phyloP scores from a whole-genome alignment of 1,140 invertebrate species.

The Tetranychus urticae region DNA sequence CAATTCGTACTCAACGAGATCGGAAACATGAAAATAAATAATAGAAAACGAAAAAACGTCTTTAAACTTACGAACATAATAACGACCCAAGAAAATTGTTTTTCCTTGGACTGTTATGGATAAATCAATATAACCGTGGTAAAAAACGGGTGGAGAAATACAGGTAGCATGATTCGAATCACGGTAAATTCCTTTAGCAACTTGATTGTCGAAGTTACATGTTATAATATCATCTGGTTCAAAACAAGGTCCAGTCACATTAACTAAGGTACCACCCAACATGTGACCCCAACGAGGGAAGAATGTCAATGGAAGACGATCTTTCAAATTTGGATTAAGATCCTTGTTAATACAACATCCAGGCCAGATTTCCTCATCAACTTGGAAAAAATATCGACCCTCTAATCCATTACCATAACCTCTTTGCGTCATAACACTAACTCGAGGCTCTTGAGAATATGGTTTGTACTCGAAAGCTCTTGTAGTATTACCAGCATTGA shows the following conservation, averaged over 20 bases:
- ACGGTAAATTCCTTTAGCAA: conserved; percentile 16
- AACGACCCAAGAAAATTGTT: conserved; percentile 69
- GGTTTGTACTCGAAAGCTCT: conserved; percentile 65
- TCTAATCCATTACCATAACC: conserved; percentile 67
- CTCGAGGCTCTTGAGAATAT: conserved; percentile 60
- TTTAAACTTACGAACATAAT: conserved; percentile 49
- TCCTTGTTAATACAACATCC: conserved; percentile 42
- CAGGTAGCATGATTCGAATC: conserved; percentile 52
- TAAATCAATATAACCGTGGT: conserved; percentile 69
- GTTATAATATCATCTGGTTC: conserved; percentile 39
- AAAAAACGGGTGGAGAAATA: conserved; percentile 61
- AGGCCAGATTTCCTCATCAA: conserved; percentile 76
- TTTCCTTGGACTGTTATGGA: conserved; percentile 53
- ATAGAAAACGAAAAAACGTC: neutral
- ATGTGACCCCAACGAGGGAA: conserved; percentile 83
- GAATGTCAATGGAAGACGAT: conserved; percentile 44
- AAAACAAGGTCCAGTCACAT: conserved; percentile 82
- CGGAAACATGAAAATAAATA: neutral
- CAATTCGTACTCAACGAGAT: too few relatives aligned
- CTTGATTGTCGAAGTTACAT: conserved; percentile 30
- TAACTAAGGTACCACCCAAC: conserved; percentile 77
- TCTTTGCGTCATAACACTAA: conserved; percentile 49
- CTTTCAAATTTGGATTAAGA: conserved; percentile 15
- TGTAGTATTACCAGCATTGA: conserved; percentile 84
- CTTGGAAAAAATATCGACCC: conserved; percentile 73